These are phyloP conservation scores for Collichthys lucidus DNA, from an alignment of 2,113 vertebrate genomes.

Conservation along the genomic window DNA sequence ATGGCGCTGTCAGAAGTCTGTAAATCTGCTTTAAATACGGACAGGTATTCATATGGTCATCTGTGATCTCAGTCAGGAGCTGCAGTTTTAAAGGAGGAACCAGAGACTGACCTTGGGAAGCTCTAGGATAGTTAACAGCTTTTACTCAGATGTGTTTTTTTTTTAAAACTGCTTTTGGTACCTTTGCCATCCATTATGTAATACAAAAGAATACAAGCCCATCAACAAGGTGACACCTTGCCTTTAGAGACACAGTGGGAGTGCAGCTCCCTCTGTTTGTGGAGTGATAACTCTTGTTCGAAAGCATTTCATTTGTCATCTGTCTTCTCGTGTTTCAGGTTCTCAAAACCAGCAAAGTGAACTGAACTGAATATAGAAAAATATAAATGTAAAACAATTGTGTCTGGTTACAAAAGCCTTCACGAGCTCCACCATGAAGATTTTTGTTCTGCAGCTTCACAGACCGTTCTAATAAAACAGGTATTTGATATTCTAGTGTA, in stretches of 20 bases:
- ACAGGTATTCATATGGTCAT: neutral
- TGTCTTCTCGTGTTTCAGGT: neutral
- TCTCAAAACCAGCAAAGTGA: neutral
- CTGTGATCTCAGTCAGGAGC: neutral
- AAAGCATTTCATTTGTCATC: neutral
- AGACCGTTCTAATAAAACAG: neutral
- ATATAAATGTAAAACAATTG: neutral
- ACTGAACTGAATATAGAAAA: neutral
- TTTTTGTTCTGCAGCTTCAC: neutral
- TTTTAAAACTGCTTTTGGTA: neutral
- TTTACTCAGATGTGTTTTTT: neutral
- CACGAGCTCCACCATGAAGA: neutral
- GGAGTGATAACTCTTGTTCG: neutral
- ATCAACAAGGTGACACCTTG: neutral
- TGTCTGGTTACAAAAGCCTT: neutral
- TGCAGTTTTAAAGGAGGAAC: neutral
- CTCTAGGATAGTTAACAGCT: neutral
- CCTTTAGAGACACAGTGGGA: neutral
- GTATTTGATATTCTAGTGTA: neutral
- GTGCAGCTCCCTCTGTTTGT: neutral
- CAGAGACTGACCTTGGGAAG: neutral
- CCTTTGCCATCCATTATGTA: neutral
- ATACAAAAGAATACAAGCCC: neutral
- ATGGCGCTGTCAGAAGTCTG: constrained; percentile 12
- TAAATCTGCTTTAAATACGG: constrained; percentile 1